Base-by-base conservation (phyloP, 23 tunicate species). In the Styela plicata region DNA sequence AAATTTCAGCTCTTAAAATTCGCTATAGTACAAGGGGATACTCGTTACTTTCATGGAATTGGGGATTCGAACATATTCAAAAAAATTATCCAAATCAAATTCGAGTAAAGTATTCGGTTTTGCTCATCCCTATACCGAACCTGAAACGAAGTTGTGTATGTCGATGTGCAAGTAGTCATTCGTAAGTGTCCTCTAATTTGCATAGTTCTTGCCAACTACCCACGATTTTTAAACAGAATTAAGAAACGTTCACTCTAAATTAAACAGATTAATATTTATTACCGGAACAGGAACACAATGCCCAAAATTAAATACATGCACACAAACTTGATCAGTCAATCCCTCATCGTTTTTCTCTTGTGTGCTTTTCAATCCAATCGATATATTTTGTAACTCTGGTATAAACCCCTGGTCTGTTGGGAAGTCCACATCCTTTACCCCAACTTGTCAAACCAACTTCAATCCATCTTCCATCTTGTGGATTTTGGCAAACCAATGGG, bases 361-460 rank as follows among this genome's bases (percentile, higher is more conserved):
- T 27, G 16, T 67, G 30, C 30, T 16, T 67, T 16, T 67, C 26
- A 32, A 76, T 52, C 81, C 81, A 76, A 53, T 44, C 64, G n/a
- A 36, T 36, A 30, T 36, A 76, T 24, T 36, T 33, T 1, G 81
- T 21, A 17, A 76, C 18, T 27, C 33, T 44, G 66, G 81, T 76
- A 57, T 76, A 76, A 37, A 76, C 81, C 13, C 81, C 81, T 7
- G 81, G 81, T 1, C 64, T 52, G 33, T 76, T 53, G n/a, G 81
- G 81, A 28, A 76, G 31, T 36, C 81, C 81, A 53, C 81, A 76
- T 24, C 81, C 81, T 44, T 53, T 76, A 36, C 81, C 81, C 81
- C 81, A 76, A 26, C 81, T 76, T 10, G 81, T 76, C n/a, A 76
- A 33, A 24, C 81, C 81, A 44, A 76, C 81, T 57, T 76, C 63